A percentile compares a stretch with the other conserved stretches of the same genome.
phyloP scores from a whole-genome alignment of 2,888 invertebrate genomes.

The Mycogona germanica region DNA sequence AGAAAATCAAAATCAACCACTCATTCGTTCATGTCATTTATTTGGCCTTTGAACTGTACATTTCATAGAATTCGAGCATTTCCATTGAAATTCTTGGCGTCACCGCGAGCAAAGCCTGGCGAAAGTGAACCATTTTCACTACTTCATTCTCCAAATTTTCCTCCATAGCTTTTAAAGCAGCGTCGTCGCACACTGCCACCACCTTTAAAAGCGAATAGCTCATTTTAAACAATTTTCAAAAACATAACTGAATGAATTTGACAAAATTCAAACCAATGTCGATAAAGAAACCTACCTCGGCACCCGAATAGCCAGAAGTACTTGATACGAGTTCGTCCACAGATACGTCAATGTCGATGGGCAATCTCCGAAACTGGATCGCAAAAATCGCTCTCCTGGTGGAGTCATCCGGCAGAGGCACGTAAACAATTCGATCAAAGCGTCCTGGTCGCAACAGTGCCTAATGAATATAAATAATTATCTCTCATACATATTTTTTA shows the following conservation, averaged over 20 bases:
- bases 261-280: conserved; percentile 8
- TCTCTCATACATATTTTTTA: no score
- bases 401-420: conserved; percentile 70
- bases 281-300: conserved; percentile 47
- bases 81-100: conserved; percentile 61
- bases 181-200: conserved; percentile 76
- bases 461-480: conserved; percentile 31
- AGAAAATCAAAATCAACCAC: no score
- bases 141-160: conserved; percentile 50
- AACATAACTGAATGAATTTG: background rate
- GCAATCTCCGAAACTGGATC: conserved; percentile 63
- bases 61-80: conserved; percentile 58
- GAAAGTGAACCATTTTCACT: conserved; percentile 58
- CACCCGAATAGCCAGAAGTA: conserved; percentile 82
- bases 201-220: conserved; percentile 38
- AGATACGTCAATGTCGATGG: conserved; percentile 48
- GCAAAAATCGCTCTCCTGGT: conserved; percentile 72
- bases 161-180: conserved; percentile 72
- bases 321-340: conserved; percentile 49
- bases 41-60: conserved; percentile 35
- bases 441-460: conserved; percentile 84
- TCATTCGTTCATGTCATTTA: background rate
- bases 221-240: background rate
- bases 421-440: conserved; percentile 81
- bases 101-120: conserved; percentile 53